Evolutionary conservation across 1,140 invertebrate genomes (phyloP), one percentile per base, ranked within the genome.

Genomic region (Lasioglossum baleicum): DNA sequence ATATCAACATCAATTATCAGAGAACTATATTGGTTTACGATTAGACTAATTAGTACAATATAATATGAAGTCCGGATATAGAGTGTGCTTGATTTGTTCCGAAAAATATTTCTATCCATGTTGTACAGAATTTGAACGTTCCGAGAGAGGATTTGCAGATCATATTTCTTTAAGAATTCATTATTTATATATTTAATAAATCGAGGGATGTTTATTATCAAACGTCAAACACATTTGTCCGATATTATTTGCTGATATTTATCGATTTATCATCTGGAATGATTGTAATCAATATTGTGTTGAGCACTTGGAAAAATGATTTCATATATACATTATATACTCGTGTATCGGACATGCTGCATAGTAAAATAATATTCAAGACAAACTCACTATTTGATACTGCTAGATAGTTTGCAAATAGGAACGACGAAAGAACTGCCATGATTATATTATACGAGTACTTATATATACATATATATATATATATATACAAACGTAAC

Each of bases 341-440:
- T 22, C 17, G 20, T 15, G 17, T 17, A 64, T 35, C 61, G 31
- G 31, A 64, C 31, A 64, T 40, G 7, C 17, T 64, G 8, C 35
- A 67, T 48, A 48, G 7, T 20, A n/a, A 22, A 69, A 22, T 42
- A 35, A 26, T 26, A 78, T 78, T 42, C 58, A 44, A n/a, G 75
- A 64, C 35, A 40, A 10, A 31, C n/a, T 66, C 63, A 53, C 64
- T 51, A 42, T 80, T 80, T 80, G 78, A 80, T 80, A 80, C 78
- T 51, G 61, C 66, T 80, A 67, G 64, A 75, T 75, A 80, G 72
- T 51, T 51, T 67, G 53, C 53, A 74, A 68, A 75, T 80, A 80
- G 63, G 26, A 26, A 66, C 26, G 76, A 72, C 71, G 20, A 58
- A 40, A 71, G 56, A 78, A 83, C 84, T 87, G 85, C 84, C 85